phyloP scores from a whole-genome alignment of 2,113 vertebrate genomes.

The Chauna torquata region DNA sequence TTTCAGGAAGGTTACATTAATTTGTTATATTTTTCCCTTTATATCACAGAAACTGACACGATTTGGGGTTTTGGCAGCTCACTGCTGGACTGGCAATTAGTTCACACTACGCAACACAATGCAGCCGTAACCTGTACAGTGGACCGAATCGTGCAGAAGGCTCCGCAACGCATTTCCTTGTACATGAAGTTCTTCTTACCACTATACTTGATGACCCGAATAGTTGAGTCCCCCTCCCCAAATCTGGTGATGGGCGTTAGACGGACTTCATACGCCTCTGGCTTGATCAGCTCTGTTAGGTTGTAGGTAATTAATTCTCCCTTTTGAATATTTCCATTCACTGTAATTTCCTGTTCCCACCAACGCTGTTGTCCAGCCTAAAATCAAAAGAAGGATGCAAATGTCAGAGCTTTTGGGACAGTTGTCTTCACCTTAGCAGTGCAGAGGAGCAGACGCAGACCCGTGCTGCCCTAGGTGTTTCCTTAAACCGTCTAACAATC shows the following conservation, averaged over 20 bases:
- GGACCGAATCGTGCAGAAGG: rapidly evolving
- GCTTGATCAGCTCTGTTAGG: constrained; percentile 93
- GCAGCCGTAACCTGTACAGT: neutral
- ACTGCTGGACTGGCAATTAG: neutral
- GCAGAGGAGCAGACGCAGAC: rapidly evolving
- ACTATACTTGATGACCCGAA: constrained; percentile 95
- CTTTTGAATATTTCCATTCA: constrained; percentile 89
- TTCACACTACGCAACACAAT: rapidly evolving
- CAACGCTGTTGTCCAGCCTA: constrained; percentile 95
- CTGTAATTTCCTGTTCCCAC: constrained; percentile 97
- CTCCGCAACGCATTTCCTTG: rapidly evolving
- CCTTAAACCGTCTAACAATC: neutral
- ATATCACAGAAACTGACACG: rapidly evolving
- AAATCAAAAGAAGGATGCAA: neutral
- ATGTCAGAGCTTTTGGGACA: neutral
- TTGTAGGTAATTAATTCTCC: constrained; percentile 97
- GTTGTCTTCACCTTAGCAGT: rapidly evolving
- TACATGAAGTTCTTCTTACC: constrained; percentile 74
- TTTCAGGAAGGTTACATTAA: neutral
- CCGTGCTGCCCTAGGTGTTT: neutral
- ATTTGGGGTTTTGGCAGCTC: neutral
- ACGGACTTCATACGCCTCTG: constrained; percentile 93
- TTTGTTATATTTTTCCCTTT: neutral
- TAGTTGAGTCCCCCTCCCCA: constrained; percentile 94
- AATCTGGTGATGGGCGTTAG: constrained; percentile 95